These are phyloP conservation scores for Prionace glauca DNA, from an alignment of 2,797 vertebrate genomes.

Conservation along the genomic window DNA sequence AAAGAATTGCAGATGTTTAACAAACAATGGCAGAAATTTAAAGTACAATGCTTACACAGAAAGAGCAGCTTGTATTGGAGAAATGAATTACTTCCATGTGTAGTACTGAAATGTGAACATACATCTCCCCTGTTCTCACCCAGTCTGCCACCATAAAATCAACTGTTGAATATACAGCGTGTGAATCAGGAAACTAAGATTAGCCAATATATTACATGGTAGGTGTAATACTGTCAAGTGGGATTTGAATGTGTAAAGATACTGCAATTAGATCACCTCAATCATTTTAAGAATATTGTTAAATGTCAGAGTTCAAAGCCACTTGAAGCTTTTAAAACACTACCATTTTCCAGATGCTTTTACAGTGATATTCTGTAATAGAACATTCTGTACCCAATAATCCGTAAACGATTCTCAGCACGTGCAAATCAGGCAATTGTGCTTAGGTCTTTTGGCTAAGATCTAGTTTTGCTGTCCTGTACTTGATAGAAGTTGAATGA, in stretches of 20 bases:
- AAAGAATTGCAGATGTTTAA: not conserved
- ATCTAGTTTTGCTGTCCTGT: no score
- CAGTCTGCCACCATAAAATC: not conserved
- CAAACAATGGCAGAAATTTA: not conserved
- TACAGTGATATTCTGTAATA: not conserved
- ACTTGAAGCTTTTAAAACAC: constrained; percentile 2
- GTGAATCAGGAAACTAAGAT: not conserved
- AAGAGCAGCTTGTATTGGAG: not conserved
- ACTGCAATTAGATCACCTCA: not conserved
- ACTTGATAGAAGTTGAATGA: no score
- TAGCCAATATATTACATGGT: not conserved
- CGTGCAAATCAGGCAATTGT: not conserved
- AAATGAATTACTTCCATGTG: not conserved
- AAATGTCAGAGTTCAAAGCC: not conserved
- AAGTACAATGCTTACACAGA: not conserved
- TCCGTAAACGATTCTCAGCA: not conserved
- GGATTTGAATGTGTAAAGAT: not conserved
- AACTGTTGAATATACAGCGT: not conserved
- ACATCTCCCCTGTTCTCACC: not conserved
- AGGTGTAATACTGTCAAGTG: not conserved
- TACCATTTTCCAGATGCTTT: no score
- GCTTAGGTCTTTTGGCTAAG: not conserved
- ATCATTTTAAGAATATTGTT: not conserved
- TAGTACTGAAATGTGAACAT: not conserved
- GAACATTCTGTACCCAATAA: not conserved